A percentile compares a stretch with the other conserved stretches of the same genome.
phyloP scores from a whole-genome alignment of 1,140 invertebrate species.

The Sitophilus oryzae region DNA sequence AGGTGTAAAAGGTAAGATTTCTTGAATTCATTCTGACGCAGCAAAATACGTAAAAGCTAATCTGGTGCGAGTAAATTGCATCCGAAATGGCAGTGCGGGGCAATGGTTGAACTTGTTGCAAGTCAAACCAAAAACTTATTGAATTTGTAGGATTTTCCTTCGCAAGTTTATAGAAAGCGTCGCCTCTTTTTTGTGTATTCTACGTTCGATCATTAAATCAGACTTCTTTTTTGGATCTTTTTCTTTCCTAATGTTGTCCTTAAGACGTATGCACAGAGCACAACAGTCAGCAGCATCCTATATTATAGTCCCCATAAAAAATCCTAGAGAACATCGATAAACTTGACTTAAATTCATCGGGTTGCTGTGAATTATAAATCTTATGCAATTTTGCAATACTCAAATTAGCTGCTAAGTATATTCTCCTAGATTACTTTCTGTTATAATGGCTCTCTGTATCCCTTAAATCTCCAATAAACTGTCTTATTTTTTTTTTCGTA shows the following conservation, averaged over 20 bases:
- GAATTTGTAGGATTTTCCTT: background rate
- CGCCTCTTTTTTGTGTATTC: conserved; percentile 19
- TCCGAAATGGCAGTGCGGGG: too few relatives aligned
- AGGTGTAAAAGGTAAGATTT: conserved; percentile 30
- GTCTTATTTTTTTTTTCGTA: background rate
- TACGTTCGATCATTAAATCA: conserved; percentile 10
- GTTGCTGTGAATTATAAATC: conserved; percentile 4
- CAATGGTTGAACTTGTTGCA: conserved; percentile 29
- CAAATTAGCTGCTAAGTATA: conserved; percentile 10
- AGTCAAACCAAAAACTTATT: conserved; percentile 3
- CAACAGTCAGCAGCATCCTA: background rate
- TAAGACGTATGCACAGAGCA: background rate
- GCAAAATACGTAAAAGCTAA: conserved; percentile 32
- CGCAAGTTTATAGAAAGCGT: conserved; percentile 6
- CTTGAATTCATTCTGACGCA: conserved; percentile 19
- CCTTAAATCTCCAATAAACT: conserved; percentile 1
- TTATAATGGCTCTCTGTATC: conserved; percentile 6
- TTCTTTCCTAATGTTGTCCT: background rate
- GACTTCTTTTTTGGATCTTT: conserved; percentile 7
- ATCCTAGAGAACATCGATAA: background rate
- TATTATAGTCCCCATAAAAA: too few relatives aligned
- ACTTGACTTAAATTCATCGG: background rate
- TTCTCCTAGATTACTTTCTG: conserved; percentile 9
- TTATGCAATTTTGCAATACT: conserved; percentile 13
- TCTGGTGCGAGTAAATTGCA: conserved; percentile 30